phyloP scores from a whole-genome alignment of 2,888 invertebrate genomes.

The Harpagoxenus sublaevis region DNA sequence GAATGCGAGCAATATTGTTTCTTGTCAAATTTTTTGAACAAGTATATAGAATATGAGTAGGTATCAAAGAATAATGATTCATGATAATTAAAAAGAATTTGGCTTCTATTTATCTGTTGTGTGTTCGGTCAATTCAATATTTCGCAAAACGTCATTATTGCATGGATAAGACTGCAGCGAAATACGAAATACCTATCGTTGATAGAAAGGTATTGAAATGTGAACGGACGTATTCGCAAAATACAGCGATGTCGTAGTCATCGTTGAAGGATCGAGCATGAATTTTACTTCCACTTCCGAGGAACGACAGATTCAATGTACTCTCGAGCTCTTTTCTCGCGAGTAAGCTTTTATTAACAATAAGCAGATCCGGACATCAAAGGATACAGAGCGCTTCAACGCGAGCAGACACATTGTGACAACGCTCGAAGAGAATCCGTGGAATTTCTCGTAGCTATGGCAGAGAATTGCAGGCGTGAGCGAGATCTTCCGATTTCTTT shows the following conservation, averaged over 20 bases:
- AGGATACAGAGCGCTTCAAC: slow-evolving; percentile 44
- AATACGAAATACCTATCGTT: slow-evolving; percentile 27
- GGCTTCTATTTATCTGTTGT: neutral
- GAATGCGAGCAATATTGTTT: neutral
- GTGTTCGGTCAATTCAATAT: neutral
- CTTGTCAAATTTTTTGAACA: neutral
- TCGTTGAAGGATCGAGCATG: slow-evolving; percentile 10
- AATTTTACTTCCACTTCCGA: slow-evolving; percentile 22
- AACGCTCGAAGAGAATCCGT: slow-evolving; percentile 67
- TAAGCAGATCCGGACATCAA: slow-evolving; percentile 57
- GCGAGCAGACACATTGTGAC: slow-evolving; percentile 59
- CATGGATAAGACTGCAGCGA: neutral
- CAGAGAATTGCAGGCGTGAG: slow-evolving; percentile 49
- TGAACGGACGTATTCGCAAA: slow-evolving; percentile 17
- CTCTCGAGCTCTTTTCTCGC: neutral
- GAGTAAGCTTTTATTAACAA: slow-evolving; percentile 50
- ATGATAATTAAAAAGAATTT: slow-evolving; percentile 7
- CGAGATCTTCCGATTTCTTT: slow-evolving; percentile 55
- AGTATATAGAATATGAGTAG: neutral
- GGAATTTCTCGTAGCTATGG: slow-evolving; percentile 68
- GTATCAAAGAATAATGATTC: neutral
- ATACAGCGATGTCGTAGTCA: slow-evolving; percentile 14
- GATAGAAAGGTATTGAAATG: slow-evolving; percentile 16
- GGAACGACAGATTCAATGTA: slow-evolving; percentile 33
- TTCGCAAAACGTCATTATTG: neutral